Evolutionary conservation across 2,113 vertebrate genomes (phyloP).

Genomic region (Pluvialis apricaria): DNA sequence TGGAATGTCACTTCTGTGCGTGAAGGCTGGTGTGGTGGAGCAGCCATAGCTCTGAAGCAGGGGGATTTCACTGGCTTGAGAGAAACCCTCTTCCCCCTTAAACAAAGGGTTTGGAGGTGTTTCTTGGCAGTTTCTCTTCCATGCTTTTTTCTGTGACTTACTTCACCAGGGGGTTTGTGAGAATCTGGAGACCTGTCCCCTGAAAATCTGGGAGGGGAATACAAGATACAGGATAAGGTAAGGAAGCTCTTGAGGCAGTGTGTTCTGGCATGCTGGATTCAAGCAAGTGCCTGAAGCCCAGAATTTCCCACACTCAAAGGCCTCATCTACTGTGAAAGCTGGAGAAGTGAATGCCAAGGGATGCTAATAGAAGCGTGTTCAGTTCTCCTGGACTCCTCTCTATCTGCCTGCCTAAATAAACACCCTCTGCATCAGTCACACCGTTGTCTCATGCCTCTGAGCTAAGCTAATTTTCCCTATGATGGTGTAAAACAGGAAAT

Average conservation of each 20-base stretch:
- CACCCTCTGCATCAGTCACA: not conserved
- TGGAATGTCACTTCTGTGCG: not conserved
- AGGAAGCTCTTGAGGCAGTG: not conserved
- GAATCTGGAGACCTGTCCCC: not conserved
- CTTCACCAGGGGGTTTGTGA: not conserved
- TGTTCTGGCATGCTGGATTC: not conserved
- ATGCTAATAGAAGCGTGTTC: not conserved
- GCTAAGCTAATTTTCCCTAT: not conserved
- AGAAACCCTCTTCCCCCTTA: not conserved
- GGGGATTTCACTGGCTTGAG: not conserved
- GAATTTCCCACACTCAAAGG: not conserved
- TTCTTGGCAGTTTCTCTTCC: not conserved
- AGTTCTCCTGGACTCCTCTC: not conserved
- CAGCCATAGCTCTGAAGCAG: not conserved
- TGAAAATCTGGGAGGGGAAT: not conserved
- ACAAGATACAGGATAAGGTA: not conserved
- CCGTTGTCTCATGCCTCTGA: not conserved
- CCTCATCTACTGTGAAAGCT: not conserved
- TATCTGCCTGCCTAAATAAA: slow-evolving; percentile 9
- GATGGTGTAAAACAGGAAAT: not conserved
- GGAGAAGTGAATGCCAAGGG: not conserved
- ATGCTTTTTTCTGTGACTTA: not conserved
- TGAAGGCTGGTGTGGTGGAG: not conserved
- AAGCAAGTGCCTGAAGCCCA: not conserved
- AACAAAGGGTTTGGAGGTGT: not conserved